phyloP scores from a whole-genome alignment of 2,113 vertebrate species.

The Lepidothrix coronata region DNA sequence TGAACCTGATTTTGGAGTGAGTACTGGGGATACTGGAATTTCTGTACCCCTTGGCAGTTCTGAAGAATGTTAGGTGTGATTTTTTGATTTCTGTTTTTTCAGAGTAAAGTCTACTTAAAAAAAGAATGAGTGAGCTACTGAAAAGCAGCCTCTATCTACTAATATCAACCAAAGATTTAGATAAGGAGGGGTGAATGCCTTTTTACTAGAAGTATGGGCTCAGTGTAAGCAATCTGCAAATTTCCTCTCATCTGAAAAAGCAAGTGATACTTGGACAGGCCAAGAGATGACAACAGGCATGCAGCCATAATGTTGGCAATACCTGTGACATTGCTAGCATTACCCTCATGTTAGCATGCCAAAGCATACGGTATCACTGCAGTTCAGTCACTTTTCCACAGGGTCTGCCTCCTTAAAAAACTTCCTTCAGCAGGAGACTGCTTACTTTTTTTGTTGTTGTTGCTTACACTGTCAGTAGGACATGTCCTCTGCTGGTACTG shows the following conservation, averaged over 20 bases:
- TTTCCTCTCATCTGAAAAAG: not conserved
- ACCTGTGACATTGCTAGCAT: not conserved
- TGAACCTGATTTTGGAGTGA: not conserved
- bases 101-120: not conserved
- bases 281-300: not conserved
- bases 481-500: not conserved
- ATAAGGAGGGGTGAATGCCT: not conserved
- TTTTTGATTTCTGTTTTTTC: not conserved
- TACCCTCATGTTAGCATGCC: not conserved
- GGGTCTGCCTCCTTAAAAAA: not conserved
- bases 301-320: not conserved
- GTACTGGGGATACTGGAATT: not conserved
- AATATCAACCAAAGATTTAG: not conserved
- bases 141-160: not conserved
- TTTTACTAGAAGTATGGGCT: not conserved
- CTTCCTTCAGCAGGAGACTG: not conserved
- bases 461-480: not conserved
- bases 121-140: not conserved
- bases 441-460: not conserved
- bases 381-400: not conserved
- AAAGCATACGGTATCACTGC: not conserved
- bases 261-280: not conserved
- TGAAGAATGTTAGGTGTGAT: not conserved
- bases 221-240: not conserved
- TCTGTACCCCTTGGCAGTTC: not conserved